Evolutionary conservation across 2,797 vertebrate genomes (phyloP), one percentile per base, ranked within the genome.

Genomic region (Bradypus variegatus): DNA sequence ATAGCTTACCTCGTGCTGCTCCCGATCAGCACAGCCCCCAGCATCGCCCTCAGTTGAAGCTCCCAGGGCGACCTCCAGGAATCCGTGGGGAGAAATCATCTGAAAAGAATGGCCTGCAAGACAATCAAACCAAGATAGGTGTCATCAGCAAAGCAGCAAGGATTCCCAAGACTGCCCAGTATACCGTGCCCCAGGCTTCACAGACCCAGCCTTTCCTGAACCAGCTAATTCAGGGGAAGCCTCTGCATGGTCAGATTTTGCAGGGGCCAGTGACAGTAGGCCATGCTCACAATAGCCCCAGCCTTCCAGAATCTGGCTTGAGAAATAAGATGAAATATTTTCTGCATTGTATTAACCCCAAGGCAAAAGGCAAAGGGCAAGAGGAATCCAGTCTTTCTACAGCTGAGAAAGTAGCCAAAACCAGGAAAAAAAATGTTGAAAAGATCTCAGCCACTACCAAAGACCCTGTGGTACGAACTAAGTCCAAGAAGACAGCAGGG

Each of bases 321-420:
- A 89, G 29, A 90, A 91, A 55, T 55, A 95, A 91, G 50, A 83
- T 95, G 13, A 95, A 94, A 77, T 82, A 76, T 58, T 93, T 95
- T 65, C 72, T 95, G 15, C 29, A 83, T 10, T 53, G 3, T 19
- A 15, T 95, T 60, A 93, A 18, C 55, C 25, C 83, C 29, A 91
- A 87, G 65, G 38, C 41, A 9, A 94, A 93, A 87, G 62, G 67
- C 78, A 94, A 72, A 62, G 85, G 25, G 19, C 53, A n/a, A 4
- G 4, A 77, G 5, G 73, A 86, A 23, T 38, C 62, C 77, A 78
- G 9, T 19, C 64, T 65, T 48, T 69, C 23, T 6, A 15, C 31
- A 79, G 67, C 77, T 31, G 53, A n/a, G 21, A 94, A 77, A 7
- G 69, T 12, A 60, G 16, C 76, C 86, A 80, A 58, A 77, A 50